These are phyloP conservation scores for Emydura subglobosa DNA, from an alignment of 2,113 vertebrate genomes.

Conservation along the genomic window DNA sequence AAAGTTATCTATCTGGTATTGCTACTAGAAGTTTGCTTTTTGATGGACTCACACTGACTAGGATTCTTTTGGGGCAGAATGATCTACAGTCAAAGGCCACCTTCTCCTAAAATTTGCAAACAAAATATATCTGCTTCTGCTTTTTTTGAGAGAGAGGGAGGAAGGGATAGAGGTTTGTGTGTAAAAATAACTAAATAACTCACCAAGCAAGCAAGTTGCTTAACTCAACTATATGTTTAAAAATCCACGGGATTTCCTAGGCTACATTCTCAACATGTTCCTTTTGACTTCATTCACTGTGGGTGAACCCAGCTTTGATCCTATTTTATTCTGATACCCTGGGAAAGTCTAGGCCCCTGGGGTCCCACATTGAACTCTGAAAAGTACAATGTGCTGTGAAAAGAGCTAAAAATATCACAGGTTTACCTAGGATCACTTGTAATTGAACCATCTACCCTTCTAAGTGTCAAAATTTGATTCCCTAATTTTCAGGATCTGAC, in stretches of 20 bases:
- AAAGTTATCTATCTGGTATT: neutral
- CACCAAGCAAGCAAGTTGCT: neutral
- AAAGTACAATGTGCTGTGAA: constrained; percentile 74
- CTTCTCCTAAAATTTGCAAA: constrained; percentile 1
- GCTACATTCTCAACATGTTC: neutral
- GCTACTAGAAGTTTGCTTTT: neutral
- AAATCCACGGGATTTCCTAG: neutral
- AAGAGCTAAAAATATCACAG: constrained; percentile 80
- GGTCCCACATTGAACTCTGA: constrained; percentile 66
- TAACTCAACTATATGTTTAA: neutral
- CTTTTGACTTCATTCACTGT: neutral
- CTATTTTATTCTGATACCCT: constrained; percentile 3
- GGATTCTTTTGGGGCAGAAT: neutral
- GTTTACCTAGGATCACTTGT: constrained; percentile 78
- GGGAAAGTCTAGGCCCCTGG: constrained; percentile 32
- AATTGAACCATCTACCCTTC: constrained; percentile 77
- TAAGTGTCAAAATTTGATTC: constrained; percentile 79
- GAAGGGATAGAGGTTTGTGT: neutral
- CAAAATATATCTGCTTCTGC: neutral
- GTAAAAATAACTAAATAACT: neutral
- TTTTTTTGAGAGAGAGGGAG: neutral
- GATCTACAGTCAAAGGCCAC: neutral
- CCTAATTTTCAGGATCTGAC: constrained; percentile 76
- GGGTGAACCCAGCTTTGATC: constrained; percentile 34
- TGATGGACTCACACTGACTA: neutral